phyloP scores from a whole-genome alignment of 2,113 vertebrate genomes.

The Myiozetetes cayanensis region DNA sequence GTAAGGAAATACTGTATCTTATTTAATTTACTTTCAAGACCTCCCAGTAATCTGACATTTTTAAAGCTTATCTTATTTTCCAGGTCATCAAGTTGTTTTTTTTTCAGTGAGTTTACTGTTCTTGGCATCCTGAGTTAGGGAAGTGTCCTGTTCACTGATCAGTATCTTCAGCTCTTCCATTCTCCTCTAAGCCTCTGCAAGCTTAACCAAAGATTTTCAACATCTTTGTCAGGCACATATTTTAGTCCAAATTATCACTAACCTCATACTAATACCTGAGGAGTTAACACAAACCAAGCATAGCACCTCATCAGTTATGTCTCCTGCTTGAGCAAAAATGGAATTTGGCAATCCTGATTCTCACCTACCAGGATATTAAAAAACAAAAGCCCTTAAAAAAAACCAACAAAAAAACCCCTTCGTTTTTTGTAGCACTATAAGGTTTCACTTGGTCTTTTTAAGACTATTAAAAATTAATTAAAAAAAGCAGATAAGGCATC shows the following conservation, averaged over 20 bases:
- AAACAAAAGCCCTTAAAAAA: neutral
- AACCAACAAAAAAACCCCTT: neutral
- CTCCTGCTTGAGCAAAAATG: neutral
- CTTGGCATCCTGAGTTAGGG: conserved; percentile 26
- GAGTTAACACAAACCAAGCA: conserved; percentile 5
- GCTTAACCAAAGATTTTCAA: conserved; percentile 17
- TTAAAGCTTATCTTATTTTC: conserved; percentile 62
- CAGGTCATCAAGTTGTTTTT: conserved; percentile 48
- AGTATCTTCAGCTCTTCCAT: conserved; percentile 49
- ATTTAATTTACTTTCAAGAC: conserved; percentile 30
- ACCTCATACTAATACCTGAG: conserved; percentile 15
- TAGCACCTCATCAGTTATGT: neutral
- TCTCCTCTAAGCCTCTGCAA: conserved; percentile 32
- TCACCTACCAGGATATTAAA: neutral
- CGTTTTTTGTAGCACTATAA: neutral
- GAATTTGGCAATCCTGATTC: neutral
- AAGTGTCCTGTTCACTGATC: conserved; percentile 23
- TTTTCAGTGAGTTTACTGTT: neutral
- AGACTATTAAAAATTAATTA: neutral
- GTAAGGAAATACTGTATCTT: neutral
- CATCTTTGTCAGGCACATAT: conserved; percentile 7
- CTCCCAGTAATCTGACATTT: conserved; percentile 58
- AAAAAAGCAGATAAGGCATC: conserved; percentile 27
- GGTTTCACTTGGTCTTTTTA: neutral
- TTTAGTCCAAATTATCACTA: conserved; percentile 29